Evolutionary conservation across 2,888 invertebrate species (phyloP).

Genomic region (Eupithecia tripunctaria): DNA sequence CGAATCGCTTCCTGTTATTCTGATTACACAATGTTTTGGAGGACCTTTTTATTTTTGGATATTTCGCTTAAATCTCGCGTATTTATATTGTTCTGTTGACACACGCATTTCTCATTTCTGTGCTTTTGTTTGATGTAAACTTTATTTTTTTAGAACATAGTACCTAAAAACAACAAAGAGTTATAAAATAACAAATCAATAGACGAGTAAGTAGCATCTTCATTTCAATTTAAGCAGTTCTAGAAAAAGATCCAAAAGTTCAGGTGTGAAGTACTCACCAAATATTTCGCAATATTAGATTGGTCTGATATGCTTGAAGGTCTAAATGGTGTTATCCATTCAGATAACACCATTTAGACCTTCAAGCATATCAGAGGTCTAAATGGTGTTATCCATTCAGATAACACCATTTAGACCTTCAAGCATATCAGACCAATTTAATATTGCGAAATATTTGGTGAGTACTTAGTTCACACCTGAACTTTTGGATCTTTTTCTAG

Average conservation of each 20-base stretch:
- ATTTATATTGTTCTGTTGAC: neutral
- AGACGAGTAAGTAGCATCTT: neutral
- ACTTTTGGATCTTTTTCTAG: neutral
- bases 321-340: neutral
- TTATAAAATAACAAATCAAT: neutral
- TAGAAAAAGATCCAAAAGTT: neutral
- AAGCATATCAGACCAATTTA: neutral
- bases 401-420: too few relatives aligned
- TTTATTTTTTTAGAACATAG: neutral
- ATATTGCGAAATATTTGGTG: neutral
- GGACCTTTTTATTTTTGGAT: slow-evolving; percentile 8
- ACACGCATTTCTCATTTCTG: neutral
- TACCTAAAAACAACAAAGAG: neutral
- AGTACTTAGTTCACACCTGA: neutral
- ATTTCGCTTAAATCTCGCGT: neutral
- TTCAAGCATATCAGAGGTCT: neutral
- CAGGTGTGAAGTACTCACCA: neutral
- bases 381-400: neutral
- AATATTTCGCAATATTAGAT: neutral
- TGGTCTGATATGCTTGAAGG: neutral
- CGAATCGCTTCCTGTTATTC: slow-evolving; percentile 16
- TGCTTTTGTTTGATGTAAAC: neutral
- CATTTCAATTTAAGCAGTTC: neutral
- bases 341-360: too few relatives aligned
- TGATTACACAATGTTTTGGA: slow-evolving; percentile 13